Conservation (phyloP, 1,140 invertebrate species). For the Macrobrachium rosenbergii region DNA sequence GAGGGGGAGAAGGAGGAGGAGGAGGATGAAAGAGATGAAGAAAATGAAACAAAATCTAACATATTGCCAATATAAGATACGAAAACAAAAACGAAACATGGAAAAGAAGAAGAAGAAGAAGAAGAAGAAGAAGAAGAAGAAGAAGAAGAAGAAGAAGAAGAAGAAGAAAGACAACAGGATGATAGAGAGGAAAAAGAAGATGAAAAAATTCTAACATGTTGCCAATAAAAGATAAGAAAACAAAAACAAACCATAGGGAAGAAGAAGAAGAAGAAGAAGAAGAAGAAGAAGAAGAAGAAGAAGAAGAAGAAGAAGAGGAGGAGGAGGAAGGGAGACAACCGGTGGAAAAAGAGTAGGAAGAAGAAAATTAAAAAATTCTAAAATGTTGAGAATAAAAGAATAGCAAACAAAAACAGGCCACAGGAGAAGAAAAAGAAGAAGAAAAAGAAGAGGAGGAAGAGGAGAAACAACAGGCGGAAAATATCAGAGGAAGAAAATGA, state of each 20-base stretch:
- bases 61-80: not conserved
- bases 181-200: not conserved
- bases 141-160: not conserved
- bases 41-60: too few species aligned
- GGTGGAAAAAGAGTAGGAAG: not conserved
- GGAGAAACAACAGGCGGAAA: too few species aligned
- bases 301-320: not conserved
- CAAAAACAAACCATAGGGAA: not conserved
- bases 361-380: not conserved
- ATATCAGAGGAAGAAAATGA: too few species aligned
- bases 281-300: not conserved
- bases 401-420: not conserved
- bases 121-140: not conserved
- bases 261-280: not conserved
- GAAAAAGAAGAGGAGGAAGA: not conserved
- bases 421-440: not conserved
- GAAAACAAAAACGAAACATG: not conserved
- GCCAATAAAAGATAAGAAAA: not conserved
- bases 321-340: not conserved
- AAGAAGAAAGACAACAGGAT: not conserved
- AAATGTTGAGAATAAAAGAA: not conserved
- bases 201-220: not conserved
- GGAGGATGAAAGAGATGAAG: too few species aligned
- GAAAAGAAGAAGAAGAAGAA: not conserved
- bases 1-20: too few species aligned